These are phyloP conservation scores for Diorhabda sublineata DNA, from an alignment of 1,140 invertebrate species.

Conservation along the genomic window DNA sequence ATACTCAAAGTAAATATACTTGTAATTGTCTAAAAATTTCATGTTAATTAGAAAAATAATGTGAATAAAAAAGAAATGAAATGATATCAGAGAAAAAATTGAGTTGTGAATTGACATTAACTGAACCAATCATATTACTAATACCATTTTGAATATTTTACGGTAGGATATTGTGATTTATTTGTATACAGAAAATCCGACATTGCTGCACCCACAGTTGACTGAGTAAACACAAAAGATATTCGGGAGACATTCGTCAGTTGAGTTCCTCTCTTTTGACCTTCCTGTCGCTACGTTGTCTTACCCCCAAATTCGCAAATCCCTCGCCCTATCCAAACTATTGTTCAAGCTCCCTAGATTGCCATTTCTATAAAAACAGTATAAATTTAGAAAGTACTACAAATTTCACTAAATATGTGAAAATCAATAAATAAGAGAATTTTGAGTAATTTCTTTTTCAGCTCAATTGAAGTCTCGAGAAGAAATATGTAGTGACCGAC, in stretches of 20 bases:
- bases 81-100: not conserved
- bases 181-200: slow-evolving; percentile 23
- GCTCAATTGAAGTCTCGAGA: too few species aligned
- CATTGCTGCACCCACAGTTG: slow-evolving; percentile 22
- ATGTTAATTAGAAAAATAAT: not conserved
- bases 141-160: not conserved
- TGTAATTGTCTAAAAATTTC: not conserved
- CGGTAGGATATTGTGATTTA: slow-evolving; percentile 23
- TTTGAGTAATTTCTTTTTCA: too few species aligned
- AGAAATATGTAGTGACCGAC: too few species aligned
- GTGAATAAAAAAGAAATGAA: not conserved
- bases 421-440: too few species aligned
- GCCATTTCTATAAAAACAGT: slow-evolving; percentile 5
- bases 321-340: slow-evolving; percentile 25
- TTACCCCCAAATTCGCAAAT: slow-evolving; percentile 26
- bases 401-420: too few species aligned
- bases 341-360: slow-evolving; percentile 24
- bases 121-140: not conserved
- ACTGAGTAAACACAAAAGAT: slow-evolving; percentile 32
- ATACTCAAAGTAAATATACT: not conserved
- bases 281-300: slow-evolving; percentile 33
- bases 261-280: slow-evolving; percentile 25
- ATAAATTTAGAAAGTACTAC: too few species aligned
- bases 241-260: slow-evolving; percentile 38
- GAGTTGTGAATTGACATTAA: not conserved